phyloP scores from a whole-genome alignment of 2,113 vertebrate genomes.

The Ailuropoda melanoleuca region DNA sequence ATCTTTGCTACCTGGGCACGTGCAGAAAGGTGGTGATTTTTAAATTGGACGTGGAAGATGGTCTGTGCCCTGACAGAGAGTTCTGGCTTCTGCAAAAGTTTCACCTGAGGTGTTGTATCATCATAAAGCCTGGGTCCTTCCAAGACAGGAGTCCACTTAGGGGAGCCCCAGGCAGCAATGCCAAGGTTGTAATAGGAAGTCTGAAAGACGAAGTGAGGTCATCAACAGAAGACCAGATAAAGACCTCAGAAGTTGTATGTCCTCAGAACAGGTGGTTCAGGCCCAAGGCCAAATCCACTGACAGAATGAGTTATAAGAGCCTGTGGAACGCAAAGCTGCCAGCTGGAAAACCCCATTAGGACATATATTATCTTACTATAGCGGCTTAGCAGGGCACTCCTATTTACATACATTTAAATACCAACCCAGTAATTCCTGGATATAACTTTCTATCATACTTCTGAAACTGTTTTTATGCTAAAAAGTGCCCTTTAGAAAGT shows the following conservation, averaged over 20 bases:
- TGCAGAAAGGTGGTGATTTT: background rate
- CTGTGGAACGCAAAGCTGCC: background rate
- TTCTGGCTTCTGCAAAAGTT: background rate
- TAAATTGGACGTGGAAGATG: background rate
- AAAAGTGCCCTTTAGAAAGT: background rate
- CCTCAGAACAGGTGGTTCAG: background rate
- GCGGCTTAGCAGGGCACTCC: background rate
- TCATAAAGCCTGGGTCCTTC: background rate
- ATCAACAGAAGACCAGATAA: background rate
- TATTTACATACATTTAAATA: background rate
- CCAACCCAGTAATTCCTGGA: background rate
- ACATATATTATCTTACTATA: background rate
- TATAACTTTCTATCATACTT: background rate
- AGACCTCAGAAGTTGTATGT: background rate
- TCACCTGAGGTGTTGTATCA: rapidly evolving
- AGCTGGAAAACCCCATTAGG: background rate
- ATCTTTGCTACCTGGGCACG: background rate
- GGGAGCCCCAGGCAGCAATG: background rate
- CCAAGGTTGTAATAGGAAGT: background rate
- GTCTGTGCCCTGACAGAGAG: background rate
- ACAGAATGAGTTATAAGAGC: background rate
- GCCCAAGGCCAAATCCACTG: background rate
- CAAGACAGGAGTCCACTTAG: background rate
- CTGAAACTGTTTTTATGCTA: background rate
- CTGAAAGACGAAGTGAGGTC: background rate